Conservation (phyloP, 2,888 invertebrate genomes). For the Leptura quadrifasciata region DNA sequence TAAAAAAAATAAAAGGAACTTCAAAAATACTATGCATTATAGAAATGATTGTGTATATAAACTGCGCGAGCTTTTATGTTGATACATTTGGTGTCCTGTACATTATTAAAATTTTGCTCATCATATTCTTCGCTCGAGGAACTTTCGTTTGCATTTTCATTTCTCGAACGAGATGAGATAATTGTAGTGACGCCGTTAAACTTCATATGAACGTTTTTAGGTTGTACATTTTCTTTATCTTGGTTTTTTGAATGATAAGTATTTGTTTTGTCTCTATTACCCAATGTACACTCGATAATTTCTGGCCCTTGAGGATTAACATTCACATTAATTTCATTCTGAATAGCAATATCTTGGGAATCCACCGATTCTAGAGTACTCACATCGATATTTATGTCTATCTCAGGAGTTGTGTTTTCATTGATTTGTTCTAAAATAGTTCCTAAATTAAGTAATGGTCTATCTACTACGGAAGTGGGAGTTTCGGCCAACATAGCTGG, state of each 20-base stretch:
- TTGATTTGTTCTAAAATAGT: constrained; percentile 39
- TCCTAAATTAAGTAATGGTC: constrained; percentile 32
- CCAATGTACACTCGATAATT: background rate
- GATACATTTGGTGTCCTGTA: constrained; percentile 20
- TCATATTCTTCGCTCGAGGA: constrained; percentile 18
- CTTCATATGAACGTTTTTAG: constrained; percentile 23
- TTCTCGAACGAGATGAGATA: constrained; percentile 33
- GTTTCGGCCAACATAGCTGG: constrained; percentile 36
- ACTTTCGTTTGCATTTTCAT: constrained; percentile 7
- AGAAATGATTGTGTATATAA: constrained; percentile 47
- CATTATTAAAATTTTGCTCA: background rate
- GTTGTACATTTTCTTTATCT: constrained; percentile 3
- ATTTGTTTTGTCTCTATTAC: background rate
- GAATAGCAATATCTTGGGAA: constrained; percentile 28
- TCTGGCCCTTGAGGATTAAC: background rate
- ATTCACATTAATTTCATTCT: constrained; percentile 20
- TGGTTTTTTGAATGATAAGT: background rate
- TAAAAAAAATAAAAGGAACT: too few relatives aligned
- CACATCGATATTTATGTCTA: constrained; percentile 39
- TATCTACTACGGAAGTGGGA: background rate
- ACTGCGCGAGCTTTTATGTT: constrained; percentile 47
- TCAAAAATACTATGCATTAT: constrained; percentile 22
- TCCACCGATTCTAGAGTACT: constrained; percentile 11
- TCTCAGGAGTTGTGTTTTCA: constrained; percentile 36
- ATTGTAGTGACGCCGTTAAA: constrained; percentile 35